Evolutionary conservation across 1,140 invertebrate genomes (phyloP).

Genomic region (Bombyx mandarina): DNA sequence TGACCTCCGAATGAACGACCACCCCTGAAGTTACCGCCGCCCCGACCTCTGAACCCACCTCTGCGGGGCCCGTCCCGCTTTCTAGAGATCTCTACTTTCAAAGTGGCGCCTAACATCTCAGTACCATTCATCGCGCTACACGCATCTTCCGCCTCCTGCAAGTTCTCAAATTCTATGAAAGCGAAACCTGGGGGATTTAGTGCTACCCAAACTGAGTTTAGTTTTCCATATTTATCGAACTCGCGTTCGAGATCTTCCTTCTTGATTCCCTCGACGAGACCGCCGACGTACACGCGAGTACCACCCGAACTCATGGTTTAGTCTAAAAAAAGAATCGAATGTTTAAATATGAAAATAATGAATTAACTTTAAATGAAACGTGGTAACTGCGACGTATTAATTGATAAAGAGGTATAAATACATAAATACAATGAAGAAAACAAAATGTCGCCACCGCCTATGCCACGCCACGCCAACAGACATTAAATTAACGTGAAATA

Average conservation of each 20-base stretch:
- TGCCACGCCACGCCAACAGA: constrained; percentile 42
- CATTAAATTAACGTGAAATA: neutral
- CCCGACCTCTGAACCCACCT: constrained; percentile 68
- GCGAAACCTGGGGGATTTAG: constrained; percentile 91
- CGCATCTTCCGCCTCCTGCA: constrained; percentile 94
- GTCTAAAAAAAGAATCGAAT: constrained; percentile 29
- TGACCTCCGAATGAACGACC: constrained; percentile 38
- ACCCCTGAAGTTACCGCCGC: constrained; percentile 49
- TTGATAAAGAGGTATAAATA: constrained; percentile 11
- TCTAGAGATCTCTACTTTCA: constrained; percentile 87
- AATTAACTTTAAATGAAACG: neutral
- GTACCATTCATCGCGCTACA: constrained; percentile 92
- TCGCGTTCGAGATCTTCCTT: constrained; percentile 90
- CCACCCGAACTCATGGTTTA: constrained; percentile 69
- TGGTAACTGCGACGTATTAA: constrained; percentile 2
- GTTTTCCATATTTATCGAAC: constrained; percentile 91
- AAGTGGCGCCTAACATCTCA: constrained; percentile 83
- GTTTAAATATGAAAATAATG: constrained; percentile 1
- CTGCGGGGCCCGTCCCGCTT: constrained; percentile 76
- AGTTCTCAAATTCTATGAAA: constrained; percentile 98
- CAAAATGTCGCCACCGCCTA: constrained; percentile 61
- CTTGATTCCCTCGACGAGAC: constrained; percentile 85
- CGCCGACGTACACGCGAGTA: constrained; percentile 88
- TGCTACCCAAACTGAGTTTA: constrained; percentile 92
- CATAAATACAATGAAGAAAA: constrained; percentile 59